A percentile compares a stretch with the other conserved stretches of the same genome.
Evolutionary conservation across 2,113 vertebrate genomes (phyloP).

Genomic region (Lamprotornis superbus): DNA sequence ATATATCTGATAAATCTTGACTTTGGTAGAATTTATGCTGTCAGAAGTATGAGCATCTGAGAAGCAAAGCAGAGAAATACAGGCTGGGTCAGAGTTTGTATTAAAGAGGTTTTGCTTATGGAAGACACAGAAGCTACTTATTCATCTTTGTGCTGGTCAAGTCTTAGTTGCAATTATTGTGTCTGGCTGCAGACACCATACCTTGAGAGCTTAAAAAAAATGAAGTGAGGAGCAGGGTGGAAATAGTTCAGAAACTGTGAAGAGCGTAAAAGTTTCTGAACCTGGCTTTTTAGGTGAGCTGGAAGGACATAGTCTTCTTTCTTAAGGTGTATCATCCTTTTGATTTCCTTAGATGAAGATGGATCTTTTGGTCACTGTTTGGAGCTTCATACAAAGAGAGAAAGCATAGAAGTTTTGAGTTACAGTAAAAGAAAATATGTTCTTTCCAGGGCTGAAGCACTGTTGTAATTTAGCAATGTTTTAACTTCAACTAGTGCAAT

Average conservation of each 20-base stretch:
- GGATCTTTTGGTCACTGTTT: neutral
- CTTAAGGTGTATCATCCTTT: neutral
- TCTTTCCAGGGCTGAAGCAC: neutral
- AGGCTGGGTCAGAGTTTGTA: neutral
- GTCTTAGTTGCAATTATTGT: neutral
- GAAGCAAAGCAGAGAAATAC: neutral
- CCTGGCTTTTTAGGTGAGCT: neutral
- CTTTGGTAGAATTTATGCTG: neutral
- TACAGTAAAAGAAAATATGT: neutral
- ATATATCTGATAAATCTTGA: neutral
- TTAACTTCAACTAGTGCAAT: neutral
- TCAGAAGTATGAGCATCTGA: neutral
- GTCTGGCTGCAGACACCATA: neutral
- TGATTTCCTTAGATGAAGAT: neutral
- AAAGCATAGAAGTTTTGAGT: neutral
- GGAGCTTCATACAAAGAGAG: neutral
- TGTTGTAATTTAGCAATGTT: neutral
- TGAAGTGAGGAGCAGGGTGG: rapidly evolving
- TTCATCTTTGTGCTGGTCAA: neutral
- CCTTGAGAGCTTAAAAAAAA: neutral
- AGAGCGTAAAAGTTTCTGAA: neutral
- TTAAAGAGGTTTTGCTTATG: neutral
- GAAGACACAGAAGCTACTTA: neutral
- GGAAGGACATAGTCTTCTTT: neutral
- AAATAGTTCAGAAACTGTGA: neutral